Percentiles rank a stretch among this genome's conserved stretches.
Conservation (phyloP, 64 coral and sea anemone genomes). For the Stylophora pistillata region DNA sequence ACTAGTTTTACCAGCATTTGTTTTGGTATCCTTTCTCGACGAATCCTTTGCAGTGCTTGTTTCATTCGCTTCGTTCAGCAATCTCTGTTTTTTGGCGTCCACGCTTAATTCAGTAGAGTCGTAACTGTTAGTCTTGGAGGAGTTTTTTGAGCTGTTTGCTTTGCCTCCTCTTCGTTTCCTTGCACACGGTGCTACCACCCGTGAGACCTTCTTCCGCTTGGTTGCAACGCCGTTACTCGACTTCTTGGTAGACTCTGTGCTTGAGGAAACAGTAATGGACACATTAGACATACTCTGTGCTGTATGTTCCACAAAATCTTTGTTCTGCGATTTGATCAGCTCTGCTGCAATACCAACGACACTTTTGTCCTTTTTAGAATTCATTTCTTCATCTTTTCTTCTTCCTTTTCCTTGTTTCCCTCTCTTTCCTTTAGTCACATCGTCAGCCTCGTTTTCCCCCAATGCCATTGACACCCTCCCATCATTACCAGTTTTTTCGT, state of each 20-base stretch:
- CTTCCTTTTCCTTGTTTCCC: neutral
- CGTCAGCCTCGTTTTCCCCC: neutral
- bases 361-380: neutral
- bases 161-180: neutral
- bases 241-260: neutral
- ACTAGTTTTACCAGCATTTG: neutral
- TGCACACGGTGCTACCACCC: neutral
- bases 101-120: neutral
- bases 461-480: neutral
- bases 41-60: neutral
- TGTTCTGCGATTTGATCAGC: neutral
- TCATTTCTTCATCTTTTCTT: neutral
- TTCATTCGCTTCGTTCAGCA: neutral
- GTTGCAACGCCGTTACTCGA: neutral
- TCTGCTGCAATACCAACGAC: neutral
- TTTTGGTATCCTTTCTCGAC: neutral
- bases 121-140: neutral
- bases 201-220: neutral
- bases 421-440: neutral
- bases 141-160: neutral
- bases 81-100: conserved; percentile 20
- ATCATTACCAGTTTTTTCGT: too few relatives aligned
- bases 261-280: conserved; percentile 3
- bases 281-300: neutral
- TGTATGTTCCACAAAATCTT: neutral